A percentile compares a stretch with the other conserved stretches of the same genome.
Conservation (phyloP, 2,797 vertebrate genomes). For the Hoplostethus mediterraneus region DNA sequence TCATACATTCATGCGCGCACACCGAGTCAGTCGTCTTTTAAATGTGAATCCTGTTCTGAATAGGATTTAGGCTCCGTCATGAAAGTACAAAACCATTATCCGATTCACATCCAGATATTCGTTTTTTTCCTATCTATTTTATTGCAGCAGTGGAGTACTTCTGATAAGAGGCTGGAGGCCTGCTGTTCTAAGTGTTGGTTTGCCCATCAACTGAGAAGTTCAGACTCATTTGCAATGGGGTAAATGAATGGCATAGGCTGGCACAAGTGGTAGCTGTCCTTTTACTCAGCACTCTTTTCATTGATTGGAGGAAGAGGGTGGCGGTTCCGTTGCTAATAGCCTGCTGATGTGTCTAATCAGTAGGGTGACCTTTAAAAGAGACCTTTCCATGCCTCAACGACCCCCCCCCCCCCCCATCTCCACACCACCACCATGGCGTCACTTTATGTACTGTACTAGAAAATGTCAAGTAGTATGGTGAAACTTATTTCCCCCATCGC, state of each 20-base stretch:
- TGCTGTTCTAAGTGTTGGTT: conserved; percentile 13
- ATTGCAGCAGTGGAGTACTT: conserved; percentile 25
- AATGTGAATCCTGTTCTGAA: conserved; percentile 39
- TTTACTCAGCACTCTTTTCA: conserved; percentile 52
- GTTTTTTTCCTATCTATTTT: conserved; percentile 20
- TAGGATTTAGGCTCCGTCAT: conserved; percentile 24
- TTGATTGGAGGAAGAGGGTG: conserved; percentile 53
- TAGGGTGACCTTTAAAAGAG: conserved; percentile 67
- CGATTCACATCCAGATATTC: conserved; percentile 39
- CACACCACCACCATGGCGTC: conserved; percentile 1
- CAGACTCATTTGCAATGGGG: conserved; percentile 38
- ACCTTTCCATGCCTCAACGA: conserved; percentile 10
- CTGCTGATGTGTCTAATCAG: conserved; percentile 68
- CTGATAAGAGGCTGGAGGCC: conserved; percentile 14
- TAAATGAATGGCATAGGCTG: conserved; percentile 29
- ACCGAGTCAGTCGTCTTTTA: conserved; percentile 7
- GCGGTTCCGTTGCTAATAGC: conserved; percentile 59
- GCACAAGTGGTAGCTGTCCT: conserved; percentile 45
- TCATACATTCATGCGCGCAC: conserved; percentile 17
- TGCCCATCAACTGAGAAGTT: conserved; percentile 21
- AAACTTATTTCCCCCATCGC: conserved; percentile 10
- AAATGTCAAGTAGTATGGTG: conserved; percentile 20
- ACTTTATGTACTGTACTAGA: not conserved
- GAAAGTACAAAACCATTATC: conserved; percentile 35
- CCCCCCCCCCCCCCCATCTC: conserved; percentile 3